Percentiles rank a stretch among this genome's conserved stretches.
Conservation (phyloP, 1,140 invertebrate genomes). For the Triops cancriformis region DNA sequence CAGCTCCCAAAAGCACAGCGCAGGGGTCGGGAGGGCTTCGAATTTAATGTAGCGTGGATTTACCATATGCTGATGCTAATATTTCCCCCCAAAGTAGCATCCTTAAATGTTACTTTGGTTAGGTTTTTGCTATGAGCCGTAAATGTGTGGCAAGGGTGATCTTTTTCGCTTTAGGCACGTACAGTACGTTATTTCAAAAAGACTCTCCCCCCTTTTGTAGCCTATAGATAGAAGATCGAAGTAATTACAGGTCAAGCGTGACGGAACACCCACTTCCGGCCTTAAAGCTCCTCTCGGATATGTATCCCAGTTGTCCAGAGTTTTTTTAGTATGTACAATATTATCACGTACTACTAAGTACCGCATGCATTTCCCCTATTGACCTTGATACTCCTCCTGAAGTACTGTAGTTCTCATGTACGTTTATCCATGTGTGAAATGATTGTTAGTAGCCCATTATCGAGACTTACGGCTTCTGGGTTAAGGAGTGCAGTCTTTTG, state of each 20-base stretch:
- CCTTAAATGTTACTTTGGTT: no score
- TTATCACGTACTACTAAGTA: no score
- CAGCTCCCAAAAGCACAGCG: background rate
- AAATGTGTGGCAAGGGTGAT: background rate
- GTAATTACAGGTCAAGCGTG: background rate
- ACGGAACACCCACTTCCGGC: background rate
- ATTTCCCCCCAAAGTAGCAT: no score
- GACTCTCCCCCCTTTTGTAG: background rate
- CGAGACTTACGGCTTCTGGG: background rate
- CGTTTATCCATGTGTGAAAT: background rate
- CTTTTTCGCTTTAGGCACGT: background rate
- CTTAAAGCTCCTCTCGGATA: background rate
- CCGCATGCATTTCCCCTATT: background rate
- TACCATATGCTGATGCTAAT: no score
- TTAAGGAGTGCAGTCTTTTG: background rate
- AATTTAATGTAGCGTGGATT: background rate
- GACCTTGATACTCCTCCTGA: background rate
- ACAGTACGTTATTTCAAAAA: background rate
- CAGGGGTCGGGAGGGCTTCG: background rate
- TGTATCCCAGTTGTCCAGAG: no score
- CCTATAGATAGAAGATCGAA: background rate
- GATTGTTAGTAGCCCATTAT: background rate
- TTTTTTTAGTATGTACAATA: no score
- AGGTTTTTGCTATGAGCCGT: no score
- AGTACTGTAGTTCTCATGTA: background rate